Evolutionary conservation across 1,140 invertebrate species (phyloP), one percentile per base, ranked within the genome.

Genomic region (Nasonia vitripennis): DNA sequence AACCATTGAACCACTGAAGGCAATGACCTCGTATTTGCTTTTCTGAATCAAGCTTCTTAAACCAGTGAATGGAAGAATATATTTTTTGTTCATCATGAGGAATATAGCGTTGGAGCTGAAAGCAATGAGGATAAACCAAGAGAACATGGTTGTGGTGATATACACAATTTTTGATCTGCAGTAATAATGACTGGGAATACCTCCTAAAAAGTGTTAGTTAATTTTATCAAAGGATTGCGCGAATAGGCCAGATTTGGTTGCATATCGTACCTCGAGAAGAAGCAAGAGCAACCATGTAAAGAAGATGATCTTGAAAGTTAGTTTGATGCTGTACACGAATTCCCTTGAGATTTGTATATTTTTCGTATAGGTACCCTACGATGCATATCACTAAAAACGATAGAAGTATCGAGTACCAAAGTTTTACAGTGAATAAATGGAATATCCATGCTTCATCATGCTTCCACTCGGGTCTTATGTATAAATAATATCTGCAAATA

Each of bases 221-320:
- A 37, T 37, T 37, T 55, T 17, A 20, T 20, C n/a, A 17, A 62
- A 62, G n/a, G 0, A 62, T 62, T 55, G 3, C 11, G 14, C 0
- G 6, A 62, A 62, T 62, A 62, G n/a, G 6, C 20, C 5, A 62
- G 7, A 62, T 62, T 62, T 20, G 6, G n/a, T n/a, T 62, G n/a
- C 78, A 12, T 27, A 81, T 31, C 83, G 11, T 27, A 89, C 90
- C 90, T 89, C 88, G 89, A 12, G 71, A 62, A 67, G 85, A 88
- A 74, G 90, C 83, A 6, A 88, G 80, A 0, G 86, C 86, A 31
- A 88, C 81, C 0, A 89, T 89, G 68, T 88, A 87, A 48, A 90
- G 88, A 41, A 90, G 51, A 77, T 91, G 88, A 87, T 91, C 90
- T 62, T 83, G 78, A 14, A 90, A 62, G 79, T 41, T 86, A n/a